A percentile compares a stretch with the other conserved stretches of the same genome.
These are phyloP conservation scores for Proisotoma minuta DNA, from an alignment of 2,888 invertebrate species.

Conservation along the genomic window DNA sequence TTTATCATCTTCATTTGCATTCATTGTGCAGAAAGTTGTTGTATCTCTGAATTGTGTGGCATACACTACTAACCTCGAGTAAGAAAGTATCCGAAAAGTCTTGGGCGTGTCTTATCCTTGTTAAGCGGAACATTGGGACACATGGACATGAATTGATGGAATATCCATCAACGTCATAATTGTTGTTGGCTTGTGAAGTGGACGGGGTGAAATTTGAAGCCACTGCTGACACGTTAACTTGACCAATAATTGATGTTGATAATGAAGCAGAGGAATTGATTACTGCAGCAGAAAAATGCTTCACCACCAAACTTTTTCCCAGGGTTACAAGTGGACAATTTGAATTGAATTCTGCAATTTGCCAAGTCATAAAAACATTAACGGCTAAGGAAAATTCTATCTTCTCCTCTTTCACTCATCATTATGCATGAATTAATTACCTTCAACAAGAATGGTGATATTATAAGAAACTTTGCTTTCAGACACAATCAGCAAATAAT, in stretches of 20 bases:
- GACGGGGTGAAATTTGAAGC: slow-evolving; percentile 11
- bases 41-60: background rate
- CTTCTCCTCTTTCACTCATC: background rate
- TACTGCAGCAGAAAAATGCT: slow-evolving; percentile 44
- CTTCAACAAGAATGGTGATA: slow-evolving; percentile 50
- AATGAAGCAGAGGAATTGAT: slow-evolving; percentile 28
- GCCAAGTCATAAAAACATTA: slow-evolving; percentile 6
- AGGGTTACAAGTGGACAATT: slow-evolving; percentile 47
- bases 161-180: background rate
- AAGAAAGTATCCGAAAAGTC: slow-evolving; percentile 54
- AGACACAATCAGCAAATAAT: slow-evolving; percentile 54
- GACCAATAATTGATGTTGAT: slow-evolving; percentile 18
- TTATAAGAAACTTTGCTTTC: slow-evolving; percentile 52
- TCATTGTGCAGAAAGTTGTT: background rate
- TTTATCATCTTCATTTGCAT: no score
- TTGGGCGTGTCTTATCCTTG: slow-evolving; percentile 52
- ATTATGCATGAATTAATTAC: slow-evolving; percentile 18
- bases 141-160: slow-evolving; percentile 48
- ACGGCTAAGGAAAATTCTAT: background rate
- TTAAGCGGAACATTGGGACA: slow-evolving; percentile 52
- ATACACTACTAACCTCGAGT: slow-evolving; percentile 50
- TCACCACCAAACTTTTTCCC: slow-evolving; percentile 46
- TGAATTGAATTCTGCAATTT: slow-evolving; percentile 20
- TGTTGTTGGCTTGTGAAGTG: background rate
- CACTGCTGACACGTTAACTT: slow-evolving; percentile 28